Evolutionary conservation across 2,797 vertebrate species (phyloP), one percentile per base, ranked within the genome.

Genomic region (Champsocephalus esox): DNA sequence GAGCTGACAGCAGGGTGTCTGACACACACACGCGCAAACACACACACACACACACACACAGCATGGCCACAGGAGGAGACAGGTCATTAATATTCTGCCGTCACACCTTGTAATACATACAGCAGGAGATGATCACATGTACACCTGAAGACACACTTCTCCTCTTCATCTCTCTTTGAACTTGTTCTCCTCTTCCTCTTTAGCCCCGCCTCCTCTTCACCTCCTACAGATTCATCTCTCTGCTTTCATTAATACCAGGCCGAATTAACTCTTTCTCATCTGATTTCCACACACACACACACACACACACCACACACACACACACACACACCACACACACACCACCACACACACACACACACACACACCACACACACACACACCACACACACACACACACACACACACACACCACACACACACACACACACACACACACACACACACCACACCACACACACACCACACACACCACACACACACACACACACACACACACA

Each of bases 1-100:
- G 98, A 78, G 97, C 97, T 6, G 97, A 98, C 9, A 97, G 96
- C 10, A 96, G 94, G 77, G 96, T 94, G 90, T 98, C 97, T 99
- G 83, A 78, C 67, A 77, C 70, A 68, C 74, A 80, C 65, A 74
- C 66, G 66, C 68, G 83, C 55, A 76, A 77, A 77, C 72, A 74
- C 52, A 73, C 46, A 66, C 5, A 56, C 61, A 73, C 70, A 70
- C 45, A 59, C 6, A 65, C 48, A 62, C 6, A 0, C 8, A 46
- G 16, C 55, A 69, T 3, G 32, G 19, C 55, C 76, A 83, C 34
- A 52, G 54, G 45, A 72, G 64, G n/a, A 75, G 77, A 76, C 60
- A 71, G 63, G 38, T 74, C 19, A 82, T 83, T 61, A 81, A 82
- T 77, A 64, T 58, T 79, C 51, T 56, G 54, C 48, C 13, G 34